Base-by-base conservation (phyloP, 2,797 vertebrate species). In the Ctenochaetus hawaiiensis region DNA sequence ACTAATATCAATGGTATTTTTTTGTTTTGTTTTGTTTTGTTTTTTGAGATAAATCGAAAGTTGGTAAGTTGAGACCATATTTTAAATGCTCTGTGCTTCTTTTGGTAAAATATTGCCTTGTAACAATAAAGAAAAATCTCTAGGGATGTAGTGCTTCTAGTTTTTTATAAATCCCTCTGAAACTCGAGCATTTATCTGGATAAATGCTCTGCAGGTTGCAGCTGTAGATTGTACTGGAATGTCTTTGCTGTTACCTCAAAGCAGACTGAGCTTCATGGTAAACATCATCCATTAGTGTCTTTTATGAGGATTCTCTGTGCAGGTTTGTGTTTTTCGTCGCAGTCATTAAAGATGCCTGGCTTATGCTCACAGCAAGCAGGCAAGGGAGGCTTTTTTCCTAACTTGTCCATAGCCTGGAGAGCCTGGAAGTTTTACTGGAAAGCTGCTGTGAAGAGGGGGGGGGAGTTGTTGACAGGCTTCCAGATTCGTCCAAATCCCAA, bases 281-380 rank as follows among this genome's bases (percentile, higher is more conserved):
- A 91, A 90, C 89, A 91, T 93, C 83, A 81, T 82, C 89, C 89
- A 91, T 92, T 89, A 85, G 82, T 66, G 49, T 67, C 51, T 90
- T 93, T 92, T 91, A 91, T 91, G 89, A 83, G 91, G 76, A 87
- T 82, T 72, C 77, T 82, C 68, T 1, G 70, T 37, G 67, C 82
- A 77, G 82, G 78, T 87, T 87, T 82, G 71, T 87, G 78, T 78
- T 88, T 89, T 88, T 85, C 77, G 77, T 30, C 79, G 54, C 57
- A 45, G 67, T 90, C 87, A 91, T 92, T 91, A 93, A 39, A 70
- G 57, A 85, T 23, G 76, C 84, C 77, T 90, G 85, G 70, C 87
- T 88, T 77, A 75, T 73, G 43, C 74, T 85, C 76, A 78, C 77
- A 88, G 79, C 72, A 81, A 76, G 62, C 34, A 75, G 56, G 64